These are phyloP conservation scores for Tolmerus cingulatus DNA, from an alignment of 2,888 invertebrate species.

Conservation along the genomic window DNA sequence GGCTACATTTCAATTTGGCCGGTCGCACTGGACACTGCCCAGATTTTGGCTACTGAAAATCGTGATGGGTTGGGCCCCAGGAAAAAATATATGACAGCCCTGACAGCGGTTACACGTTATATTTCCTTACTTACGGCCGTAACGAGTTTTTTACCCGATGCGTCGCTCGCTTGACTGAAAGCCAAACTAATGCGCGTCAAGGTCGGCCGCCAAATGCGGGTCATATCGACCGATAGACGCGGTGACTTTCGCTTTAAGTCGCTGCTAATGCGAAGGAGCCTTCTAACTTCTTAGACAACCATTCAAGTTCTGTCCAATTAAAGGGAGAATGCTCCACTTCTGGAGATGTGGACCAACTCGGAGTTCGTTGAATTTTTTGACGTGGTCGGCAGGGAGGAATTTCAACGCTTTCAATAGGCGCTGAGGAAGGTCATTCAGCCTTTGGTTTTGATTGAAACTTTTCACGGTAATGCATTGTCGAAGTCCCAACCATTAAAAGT, in stretches of 20 bases:
- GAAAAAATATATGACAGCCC: slow-evolving; percentile 17
- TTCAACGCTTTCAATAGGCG: neutral
- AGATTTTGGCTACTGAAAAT: slow-evolving; percentile 36
- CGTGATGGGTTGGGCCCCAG: slow-evolving; percentile 8
- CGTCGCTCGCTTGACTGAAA: neutral
- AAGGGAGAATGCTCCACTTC: neutral
- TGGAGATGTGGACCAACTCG: neutral
- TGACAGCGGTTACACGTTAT: slow-evolving; percentile 21
- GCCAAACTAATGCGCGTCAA: neutral
- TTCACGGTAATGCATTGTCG: neutral
- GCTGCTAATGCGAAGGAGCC: neutral
- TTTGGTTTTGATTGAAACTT: neutral
- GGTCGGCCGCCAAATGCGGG: neutral
- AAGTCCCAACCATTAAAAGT: neutral
- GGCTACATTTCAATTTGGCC: slow-evolving; percentile 25
- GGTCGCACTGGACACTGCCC: slow-evolving; percentile 4
- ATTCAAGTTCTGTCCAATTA: neutral
- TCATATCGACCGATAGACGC: neutral
- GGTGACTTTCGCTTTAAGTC: neutral
- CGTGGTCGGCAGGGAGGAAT: neutral
- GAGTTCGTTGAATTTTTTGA: neutral
- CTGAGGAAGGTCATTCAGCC: neutral
- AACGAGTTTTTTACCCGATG: neutral
- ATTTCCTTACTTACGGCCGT: slow-evolving; percentile 1
- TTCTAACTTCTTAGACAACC: neutral